phyloP scores from a whole-genome alignment of 1,140 invertebrate species.

The Zaprionus inermis region DNA sequence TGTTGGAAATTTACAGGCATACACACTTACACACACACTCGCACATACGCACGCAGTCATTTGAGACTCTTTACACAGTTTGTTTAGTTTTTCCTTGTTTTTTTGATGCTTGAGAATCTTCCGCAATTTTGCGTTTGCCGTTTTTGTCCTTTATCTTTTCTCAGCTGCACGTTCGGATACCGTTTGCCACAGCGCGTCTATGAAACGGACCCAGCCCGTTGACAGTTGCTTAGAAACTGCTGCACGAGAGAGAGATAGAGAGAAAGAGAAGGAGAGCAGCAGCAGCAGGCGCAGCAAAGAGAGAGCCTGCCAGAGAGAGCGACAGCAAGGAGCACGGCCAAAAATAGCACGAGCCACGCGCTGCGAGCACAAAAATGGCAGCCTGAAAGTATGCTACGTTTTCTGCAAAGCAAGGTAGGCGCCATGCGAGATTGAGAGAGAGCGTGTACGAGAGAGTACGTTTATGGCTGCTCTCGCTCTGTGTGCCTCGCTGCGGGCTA shows the following conservation, averaged over 20 bases:
- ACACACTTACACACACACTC: slow-evolving; percentile 22
- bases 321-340: slow-evolving; percentile 33
- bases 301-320: slow-evolving; percentile 13
- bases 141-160: slow-evolving; percentile 73
- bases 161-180: slow-evolving; percentile 75
- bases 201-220: slow-evolving; percentile 36
- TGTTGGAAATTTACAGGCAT: not conserved
- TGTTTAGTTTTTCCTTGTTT: not conserved
- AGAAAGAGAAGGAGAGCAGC: slow-evolving; percentile 8
- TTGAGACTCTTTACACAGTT: slow-evolving; percentile 7
- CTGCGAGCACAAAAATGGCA: not conserved
- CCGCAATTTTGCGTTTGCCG: slow-evolving; percentile 53
- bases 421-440: not conserved
- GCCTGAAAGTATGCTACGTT: slow-evolving; percentile 59
- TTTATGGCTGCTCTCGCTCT: not conserved
- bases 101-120: slow-evolving; percentile 23
- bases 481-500: slow-evolving; percentile 4
- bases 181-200: slow-evolving; percentile 53
- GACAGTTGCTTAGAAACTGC: slow-evolving; percentile 22
- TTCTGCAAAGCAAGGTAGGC: slow-evolving; percentile 53
- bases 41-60: slow-evolving; percentile 26
- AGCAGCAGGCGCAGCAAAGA: not conserved
- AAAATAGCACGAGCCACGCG: slow-evolving; percentile 37
- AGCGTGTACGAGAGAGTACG: not conserved
- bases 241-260: slow-evolving; percentile 8